Base-by-base conservation (phyloP, 2,797 vertebrate genomes). In the Helostoma temminkii region DNA sequence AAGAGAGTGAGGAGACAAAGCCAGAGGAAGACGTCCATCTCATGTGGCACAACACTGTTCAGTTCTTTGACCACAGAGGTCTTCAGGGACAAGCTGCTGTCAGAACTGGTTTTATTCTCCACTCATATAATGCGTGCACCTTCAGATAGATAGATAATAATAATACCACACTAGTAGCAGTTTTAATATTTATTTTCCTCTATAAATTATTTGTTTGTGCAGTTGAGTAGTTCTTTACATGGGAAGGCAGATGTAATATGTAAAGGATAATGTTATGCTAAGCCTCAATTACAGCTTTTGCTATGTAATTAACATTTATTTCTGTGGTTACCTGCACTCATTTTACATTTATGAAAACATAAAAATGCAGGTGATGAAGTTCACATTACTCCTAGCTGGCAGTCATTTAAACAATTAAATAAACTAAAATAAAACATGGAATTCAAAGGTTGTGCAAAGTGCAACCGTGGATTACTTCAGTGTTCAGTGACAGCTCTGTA, bases 71-170 rank as follows among this genome's bases (percentile, higher is more conserved):
- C 81, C 85, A 73, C 86, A 86, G 55, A 66, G 11, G 81, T 65
- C 88, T 75, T 76, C 55, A 45, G 88, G 80, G 85, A 87, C 61
- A 15, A 73, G 80, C 83, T 78, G 67, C 86, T 85, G 82, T 88
- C 89, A 77, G 45, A 80, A 53, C 74, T 70, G 65, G 36, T 88
- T 86, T 84, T 12, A 72, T 71, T 74, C 37, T 73, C 22, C 34
- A n/a, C 30, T 36, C 49, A 53, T 49, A 26, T 41, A 47, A 52
- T 10, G 10, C 22, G 0, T 66, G 16, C 15, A 65, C 30, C 54
- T 54, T 52, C 36, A 48, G 30, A 50, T 42, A 39, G 41, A 28
- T 57, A 45, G n/a, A 50, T 19, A 18, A 10, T 45, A 37, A 37
- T 12, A 37, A 37, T 16, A 16, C 11, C 11, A 12, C 3, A 34